These are phyloP conservation scores for Corythornis cristatus DNA, from an alignment of 2,113 vertebrate genomes.

Conservation along the genomic window DNA sequence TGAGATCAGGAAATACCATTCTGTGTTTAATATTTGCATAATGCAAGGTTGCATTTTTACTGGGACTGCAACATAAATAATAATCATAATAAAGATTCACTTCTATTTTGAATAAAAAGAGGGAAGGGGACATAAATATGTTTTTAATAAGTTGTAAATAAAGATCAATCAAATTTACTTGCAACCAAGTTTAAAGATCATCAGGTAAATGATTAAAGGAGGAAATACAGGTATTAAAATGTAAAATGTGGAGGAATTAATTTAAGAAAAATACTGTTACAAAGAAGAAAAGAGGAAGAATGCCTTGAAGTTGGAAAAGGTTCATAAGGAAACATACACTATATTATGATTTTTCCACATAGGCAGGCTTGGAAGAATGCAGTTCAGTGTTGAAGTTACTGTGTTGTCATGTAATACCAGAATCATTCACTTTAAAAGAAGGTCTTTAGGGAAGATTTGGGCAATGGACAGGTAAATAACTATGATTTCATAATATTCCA, in stretches of 20 bases:
- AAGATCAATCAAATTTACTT: background rate
- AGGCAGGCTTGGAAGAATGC: background rate
- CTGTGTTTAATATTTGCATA: background rate
- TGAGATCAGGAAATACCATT: background rate
- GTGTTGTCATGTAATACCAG: background rate
- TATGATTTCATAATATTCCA: background rate
- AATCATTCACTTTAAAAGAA: background rate
- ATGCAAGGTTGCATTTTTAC: background rate
- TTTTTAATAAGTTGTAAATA: background rate
- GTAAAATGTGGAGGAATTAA: background rate
- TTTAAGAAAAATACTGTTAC: background rate
- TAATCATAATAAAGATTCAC: background rate
- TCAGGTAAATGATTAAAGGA: background rate
- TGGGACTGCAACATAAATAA: background rate
- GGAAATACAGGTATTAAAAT: background rate
- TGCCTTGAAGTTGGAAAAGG: background rate
- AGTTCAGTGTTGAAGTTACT: background rate
- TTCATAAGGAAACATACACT: background rate
- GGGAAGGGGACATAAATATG: background rate
- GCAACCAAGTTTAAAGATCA: background rate
- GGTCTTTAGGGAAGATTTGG: background rate
- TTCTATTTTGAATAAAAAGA: background rate
- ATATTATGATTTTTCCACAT: background rate
- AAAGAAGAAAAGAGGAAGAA: background rate
- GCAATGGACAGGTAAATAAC: background rate